phyloP scores from a whole-genome alignment of 2,797 vertebrate species.

The Neoniphon sammara region DNA sequence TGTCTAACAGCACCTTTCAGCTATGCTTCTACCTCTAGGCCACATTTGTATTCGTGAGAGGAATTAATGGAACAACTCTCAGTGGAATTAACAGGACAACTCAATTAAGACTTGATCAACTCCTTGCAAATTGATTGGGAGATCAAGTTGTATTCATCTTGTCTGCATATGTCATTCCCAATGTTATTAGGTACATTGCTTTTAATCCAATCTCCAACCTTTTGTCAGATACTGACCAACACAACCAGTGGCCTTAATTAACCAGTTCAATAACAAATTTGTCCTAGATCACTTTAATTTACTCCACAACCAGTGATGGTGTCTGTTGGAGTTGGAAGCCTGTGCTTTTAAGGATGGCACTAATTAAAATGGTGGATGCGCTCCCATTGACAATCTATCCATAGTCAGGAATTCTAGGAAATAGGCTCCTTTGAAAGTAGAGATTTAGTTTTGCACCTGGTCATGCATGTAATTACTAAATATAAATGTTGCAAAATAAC shows the following conservation, averaged over 20 bases:
- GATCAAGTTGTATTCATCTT: constrained; percentile 72
- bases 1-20: constrained; percentile 37
- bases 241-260: constrained; percentile 73
- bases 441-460: constrained; percentile 28
- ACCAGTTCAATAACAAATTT: constrained; percentile 79
- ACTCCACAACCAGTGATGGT: constrained; percentile 63
- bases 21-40: constrained; percentile 40
- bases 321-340: constrained; percentile 54
- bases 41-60: constrained; percentile 50
- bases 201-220: constrained; percentile 71
- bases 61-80: constrained; percentile 69
- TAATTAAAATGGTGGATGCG: constrained; percentile 74
- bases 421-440: constrained; percentile 40
- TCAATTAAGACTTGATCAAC: constrained; percentile 82
- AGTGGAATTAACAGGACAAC: constrained; percentile 72
- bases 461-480: constrained; percentile 39
- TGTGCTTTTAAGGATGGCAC: constrained; percentile 71
- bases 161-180: constrained; percentile 64
- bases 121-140: constrained; percentile 72
- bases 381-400: constrained; percentile 55
- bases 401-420: constrained; percentile 47
- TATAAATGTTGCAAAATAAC: constrained; percentile 20
- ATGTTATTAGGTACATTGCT: constrained; percentile 67
- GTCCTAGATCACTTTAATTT: constrained; percentile 78
- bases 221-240: constrained; percentile 70